phyloP scores from a whole-genome alignment of 2,113 vertebrate species.

The Entosphenus tridentatus region DNA sequence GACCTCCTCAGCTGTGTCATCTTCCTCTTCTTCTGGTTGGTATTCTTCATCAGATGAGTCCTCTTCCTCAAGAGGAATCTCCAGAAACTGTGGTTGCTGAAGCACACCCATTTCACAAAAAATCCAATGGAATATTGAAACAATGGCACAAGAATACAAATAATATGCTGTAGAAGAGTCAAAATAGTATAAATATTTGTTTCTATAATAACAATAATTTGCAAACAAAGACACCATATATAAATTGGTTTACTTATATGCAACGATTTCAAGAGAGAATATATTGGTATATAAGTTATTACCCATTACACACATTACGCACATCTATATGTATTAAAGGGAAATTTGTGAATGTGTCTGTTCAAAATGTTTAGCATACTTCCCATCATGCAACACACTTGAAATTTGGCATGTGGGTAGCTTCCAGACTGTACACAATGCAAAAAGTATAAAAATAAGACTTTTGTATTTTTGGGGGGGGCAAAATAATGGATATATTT shows the following conservation, averaged over 20 bases:
- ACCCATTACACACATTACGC: background rate
- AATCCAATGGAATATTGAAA: background rate
- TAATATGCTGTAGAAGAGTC: too few relatives aligned
- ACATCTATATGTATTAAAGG: background rate
- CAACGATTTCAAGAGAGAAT: background rate
- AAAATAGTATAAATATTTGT: too few relatives aligned
- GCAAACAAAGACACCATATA: background rate
- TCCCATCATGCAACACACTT: too few relatives aligned
- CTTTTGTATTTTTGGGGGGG: too few relatives aligned
- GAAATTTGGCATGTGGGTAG: too few relatives aligned
- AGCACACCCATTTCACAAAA: background rate
- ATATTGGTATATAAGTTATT: background rate
- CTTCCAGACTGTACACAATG: too few relatives aligned
- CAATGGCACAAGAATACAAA: too few relatives aligned
- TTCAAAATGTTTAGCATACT: too few relatives aligned
- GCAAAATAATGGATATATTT: too few relatives aligned
- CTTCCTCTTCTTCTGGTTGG: constrained; percentile 70
- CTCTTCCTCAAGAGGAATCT: constrained; percentile 72
- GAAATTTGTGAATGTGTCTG: too few relatives aligned
- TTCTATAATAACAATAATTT: too few relatives aligned
- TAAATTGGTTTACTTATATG: background rate
- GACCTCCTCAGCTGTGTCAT: constrained; percentile 68
- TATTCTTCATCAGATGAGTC: constrained; percentile 93
- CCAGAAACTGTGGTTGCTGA: constrained; percentile 76
- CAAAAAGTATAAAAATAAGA: too few relatives aligned